A percentile compares a stretch with the other conserved stretches of the same genome.
Conservation (phyloP, 2,888 invertebrate genomes). For the Chirona hameri region DNA sequence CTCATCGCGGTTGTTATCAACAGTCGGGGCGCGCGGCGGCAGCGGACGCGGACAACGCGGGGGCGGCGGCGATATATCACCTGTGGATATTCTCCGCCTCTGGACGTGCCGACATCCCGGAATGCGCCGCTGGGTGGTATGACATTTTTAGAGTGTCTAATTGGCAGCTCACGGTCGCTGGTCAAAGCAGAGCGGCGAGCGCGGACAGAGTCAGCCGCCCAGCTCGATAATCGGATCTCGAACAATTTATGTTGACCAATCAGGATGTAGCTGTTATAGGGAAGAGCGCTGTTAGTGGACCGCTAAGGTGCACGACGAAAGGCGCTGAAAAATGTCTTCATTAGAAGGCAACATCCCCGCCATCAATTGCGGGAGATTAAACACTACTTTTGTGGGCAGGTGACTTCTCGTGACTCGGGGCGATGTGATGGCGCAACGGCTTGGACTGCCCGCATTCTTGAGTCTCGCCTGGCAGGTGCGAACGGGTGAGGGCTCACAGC, state of each 20-base stretch:
- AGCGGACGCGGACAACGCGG: neutral
- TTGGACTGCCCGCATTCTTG: neutral
- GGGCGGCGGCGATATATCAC: neutral
- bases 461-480: neutral
- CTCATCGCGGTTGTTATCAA: neutral
- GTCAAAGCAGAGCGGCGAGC: neutral
- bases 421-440: neutral
- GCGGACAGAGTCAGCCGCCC: neutral
- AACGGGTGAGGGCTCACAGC: neutral
- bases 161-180: neutral
- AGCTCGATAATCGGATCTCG: neutral
- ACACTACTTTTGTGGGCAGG: neutral
- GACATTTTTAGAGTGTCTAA: neutral
- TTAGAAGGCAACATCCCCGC: neutral
- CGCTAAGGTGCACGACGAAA: neutral
- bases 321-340: constrained; percentile 26
- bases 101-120: neutral
- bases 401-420: neutral
- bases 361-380: neutral
- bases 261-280: neutral
- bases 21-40: neutral
- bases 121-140: neutral
- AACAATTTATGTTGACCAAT: neutral
- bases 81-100: too few relatives aligned
- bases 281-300: neutral